Percentiles rank a stretch among this genome's conserved stretches.
Evolutionary conservation across 2,797 vertebrate species (phyloP).

Genomic region (Columba guinea): DNA sequence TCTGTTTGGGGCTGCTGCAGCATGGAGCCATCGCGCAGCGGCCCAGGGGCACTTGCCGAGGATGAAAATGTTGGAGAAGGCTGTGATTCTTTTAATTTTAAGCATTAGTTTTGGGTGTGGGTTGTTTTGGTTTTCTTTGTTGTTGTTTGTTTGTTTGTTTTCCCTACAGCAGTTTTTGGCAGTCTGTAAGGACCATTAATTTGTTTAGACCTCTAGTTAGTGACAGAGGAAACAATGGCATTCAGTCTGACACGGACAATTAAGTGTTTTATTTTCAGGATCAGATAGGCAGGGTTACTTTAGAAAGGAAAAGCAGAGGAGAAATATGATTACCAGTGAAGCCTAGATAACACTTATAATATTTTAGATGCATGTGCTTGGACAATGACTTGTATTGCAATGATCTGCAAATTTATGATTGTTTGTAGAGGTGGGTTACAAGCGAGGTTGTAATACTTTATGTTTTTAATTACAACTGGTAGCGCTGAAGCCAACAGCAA

Average conservation of each 20-base stretch:
- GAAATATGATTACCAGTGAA: neutral
- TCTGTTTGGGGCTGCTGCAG: accelerated
- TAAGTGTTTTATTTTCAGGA: neutral
- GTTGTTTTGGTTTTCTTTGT: neutral
- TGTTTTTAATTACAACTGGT: constrained; percentile 14
- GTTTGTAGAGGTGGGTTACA: neutral
- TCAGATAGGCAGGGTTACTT: neutral
- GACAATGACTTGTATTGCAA: neutral
- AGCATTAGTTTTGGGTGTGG: accelerated
- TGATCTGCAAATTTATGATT: neutral
- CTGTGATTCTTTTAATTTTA: neutral
- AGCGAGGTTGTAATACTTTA: neutral
- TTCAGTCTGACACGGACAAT: neutral
- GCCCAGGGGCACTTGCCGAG: neutral
- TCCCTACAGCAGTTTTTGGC: neutral
- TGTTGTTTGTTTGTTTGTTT: neutral
- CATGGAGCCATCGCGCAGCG: neutral
- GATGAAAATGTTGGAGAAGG: neutral
- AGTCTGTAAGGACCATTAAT: neutral
- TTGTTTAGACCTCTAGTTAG: neutral
- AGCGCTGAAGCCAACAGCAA: neutral
- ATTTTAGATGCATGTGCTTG: neutral
- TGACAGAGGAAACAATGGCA: neutral
- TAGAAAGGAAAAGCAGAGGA: neutral
- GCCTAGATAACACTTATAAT: neutral